phyloP scores from a whole-genome alignment of 2,888 invertebrate genomes.

The Tenthredo amoena region DNA sequence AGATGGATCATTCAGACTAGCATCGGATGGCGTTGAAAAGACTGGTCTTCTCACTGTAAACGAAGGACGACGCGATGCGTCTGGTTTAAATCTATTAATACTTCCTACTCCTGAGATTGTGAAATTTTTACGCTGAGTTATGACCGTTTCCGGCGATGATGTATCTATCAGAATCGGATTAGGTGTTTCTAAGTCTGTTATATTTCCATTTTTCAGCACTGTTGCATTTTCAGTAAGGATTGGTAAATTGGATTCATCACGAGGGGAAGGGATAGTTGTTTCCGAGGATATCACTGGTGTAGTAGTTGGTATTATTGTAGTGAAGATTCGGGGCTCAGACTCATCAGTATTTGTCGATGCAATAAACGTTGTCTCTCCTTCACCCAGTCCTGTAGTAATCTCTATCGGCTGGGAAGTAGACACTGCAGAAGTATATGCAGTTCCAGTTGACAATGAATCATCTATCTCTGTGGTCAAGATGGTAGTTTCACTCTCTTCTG shows the following conservation, averaged over 20 bases:
- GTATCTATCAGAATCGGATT: background rate
- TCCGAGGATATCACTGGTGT: background rate
- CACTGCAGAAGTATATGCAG: slow-evolving; percentile 7
- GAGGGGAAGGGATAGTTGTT: background rate
- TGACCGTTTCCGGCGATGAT: background rate
- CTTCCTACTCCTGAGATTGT: background rate
- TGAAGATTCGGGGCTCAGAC: background rate
- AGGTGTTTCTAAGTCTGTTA: background rate
- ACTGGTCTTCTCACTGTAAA: background rate
- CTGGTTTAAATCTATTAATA: slow-evolving; percentile 11
- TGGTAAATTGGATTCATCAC: background rate
- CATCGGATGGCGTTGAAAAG: background rate
- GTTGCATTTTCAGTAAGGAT: background rate
- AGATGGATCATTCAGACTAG: background rate
- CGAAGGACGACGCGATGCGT: background rate
- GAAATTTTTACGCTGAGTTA: background rate
- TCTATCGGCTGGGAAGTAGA: slow-evolving; percentile 46
- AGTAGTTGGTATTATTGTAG: background rate
- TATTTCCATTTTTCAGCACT: background rate
- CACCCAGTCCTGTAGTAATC: slow-evolving; percentile 27
- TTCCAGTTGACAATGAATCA: slow-evolving; percentile 18
- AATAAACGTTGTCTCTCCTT: slow-evolving; percentile 43
- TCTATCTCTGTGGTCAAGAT: background rate
- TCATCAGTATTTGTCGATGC: slow-evolving; percentile 49
- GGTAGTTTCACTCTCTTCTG: slow-evolving; percentile 13